Conservation (phyloP, 1,140 invertebrate genomes). For the Drosophila sp. region DNA sequence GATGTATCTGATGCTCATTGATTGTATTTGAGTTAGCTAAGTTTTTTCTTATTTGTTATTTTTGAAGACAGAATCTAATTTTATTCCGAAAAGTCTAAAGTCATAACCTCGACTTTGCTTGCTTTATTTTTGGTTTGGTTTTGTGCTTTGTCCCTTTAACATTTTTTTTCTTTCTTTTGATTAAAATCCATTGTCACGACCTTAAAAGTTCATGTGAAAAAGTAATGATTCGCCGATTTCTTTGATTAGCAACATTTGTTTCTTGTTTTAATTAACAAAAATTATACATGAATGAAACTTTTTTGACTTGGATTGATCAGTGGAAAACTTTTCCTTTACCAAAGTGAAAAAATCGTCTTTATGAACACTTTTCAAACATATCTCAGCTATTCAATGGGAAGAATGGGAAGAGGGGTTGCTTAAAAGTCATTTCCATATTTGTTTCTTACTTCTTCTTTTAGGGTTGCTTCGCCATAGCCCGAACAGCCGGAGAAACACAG, state of each 20-base stretch:
- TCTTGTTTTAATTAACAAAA: slow-evolving; percentile 21
- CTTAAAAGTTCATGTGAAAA: slow-evolving; percentile 53
- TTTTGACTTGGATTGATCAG: neutral
- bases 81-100: slow-evolving; percentile 22
- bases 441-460: neutral
- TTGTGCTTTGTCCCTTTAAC: neutral
- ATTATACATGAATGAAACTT: neutral
- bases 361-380: neutral
- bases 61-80: slow-evolving; percentile 63
- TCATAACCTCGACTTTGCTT: slow-evolving; percentile 30
- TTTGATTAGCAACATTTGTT: slow-evolving; percentile 32
- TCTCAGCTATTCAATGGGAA: neutral
- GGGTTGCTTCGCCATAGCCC: neutral
- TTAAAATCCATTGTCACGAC: slow-evolving; percentile 75
- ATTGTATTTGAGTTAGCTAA: slow-evolving; percentile 69
- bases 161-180: slow-evolving; percentile 10
- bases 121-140: slow-evolving; percentile 14
- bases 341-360: neutral
- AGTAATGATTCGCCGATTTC: slow-evolving; percentile 34
- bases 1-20: slow-evolving; percentile 54
- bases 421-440: neutral
- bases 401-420: neutral
- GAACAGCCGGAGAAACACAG: neutral
- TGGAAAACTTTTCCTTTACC: neutral
- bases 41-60: slow-evolving; percentile 31